Evolutionary conservation across 1,140 invertebrate species (phyloP), one percentile per base, ranked within the genome.

Genomic region (Drosophila lowei): DNA sequence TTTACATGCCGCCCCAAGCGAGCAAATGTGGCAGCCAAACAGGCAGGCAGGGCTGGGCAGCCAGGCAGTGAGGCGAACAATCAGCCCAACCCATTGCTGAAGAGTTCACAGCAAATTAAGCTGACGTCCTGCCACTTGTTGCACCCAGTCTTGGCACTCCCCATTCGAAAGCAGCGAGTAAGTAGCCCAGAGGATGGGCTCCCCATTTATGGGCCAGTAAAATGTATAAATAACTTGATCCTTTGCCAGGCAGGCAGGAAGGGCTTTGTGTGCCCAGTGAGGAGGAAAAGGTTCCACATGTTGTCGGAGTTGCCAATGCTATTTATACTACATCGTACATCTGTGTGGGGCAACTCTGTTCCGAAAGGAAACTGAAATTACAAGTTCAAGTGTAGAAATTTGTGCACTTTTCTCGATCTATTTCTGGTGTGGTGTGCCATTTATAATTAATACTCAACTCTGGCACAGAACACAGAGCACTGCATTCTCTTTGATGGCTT

Each of bases 111-210:
- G 56, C 64, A 79, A 84, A 86, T 77, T 80, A 64, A 79, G 63
- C 57, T 85, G 77, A 77, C 79, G 66, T 44, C 48, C 63, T 16
- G 77, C 77, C 80, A 85, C 80, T 81, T 84, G 80, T 85, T 85
- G 80, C 80, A 63, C 16, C 15, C 68, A 59, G 18, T 43, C 38
- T 38, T 18, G 41, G 13, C 28, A 34, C 42, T 30, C 30, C 30
- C 30, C 30, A 9, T 9, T 30, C 30, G 8, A 25, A 25, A 25
- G 23, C 23, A 25, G 23, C 4, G 3, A 23, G 23, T 25, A 25
- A 25, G 23, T 25, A 25, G 23, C 23, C 23, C 5, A 5, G 23
- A 25, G 23, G 23, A 25, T 25, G 23, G 23, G 23, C 23, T 5
- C 23, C 3, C 46, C 15, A 43, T 57, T 71, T 63, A 15, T 28